Conservation (phyloP, 1,140 invertebrate species). For the Leucophenga varia region DNA sequence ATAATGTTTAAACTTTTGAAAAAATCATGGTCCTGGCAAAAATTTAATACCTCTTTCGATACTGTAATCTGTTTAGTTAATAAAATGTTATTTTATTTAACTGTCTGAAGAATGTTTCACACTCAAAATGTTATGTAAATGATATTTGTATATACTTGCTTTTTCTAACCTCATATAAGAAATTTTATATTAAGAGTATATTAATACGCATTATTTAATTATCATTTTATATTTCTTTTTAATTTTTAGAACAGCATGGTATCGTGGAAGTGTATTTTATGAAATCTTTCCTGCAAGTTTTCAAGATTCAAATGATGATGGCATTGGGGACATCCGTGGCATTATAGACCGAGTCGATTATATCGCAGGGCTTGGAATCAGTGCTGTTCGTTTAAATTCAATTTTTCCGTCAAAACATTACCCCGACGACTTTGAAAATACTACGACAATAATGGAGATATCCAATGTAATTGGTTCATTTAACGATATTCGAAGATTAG, state of each 20-base stretch:
- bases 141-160: no score
- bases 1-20: no score
- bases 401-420: constrained; percentile 67
- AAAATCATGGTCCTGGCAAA: no score
- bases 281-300: constrained; percentile 82
- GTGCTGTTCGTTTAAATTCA: constrained; percentile 71
- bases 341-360: constrained; percentile 69
- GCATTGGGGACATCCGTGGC: constrained; percentile 73
- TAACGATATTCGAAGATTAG: constrained; percentile 66
- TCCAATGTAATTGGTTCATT: constrained; percentile 66
- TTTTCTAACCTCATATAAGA: no score
- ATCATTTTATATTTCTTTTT: no score
- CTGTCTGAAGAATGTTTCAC: no score
- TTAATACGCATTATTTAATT: no score
- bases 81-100: no score
- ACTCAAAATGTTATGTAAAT: no score
- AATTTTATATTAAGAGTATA: no score
- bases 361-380: constrained; percentile 66
- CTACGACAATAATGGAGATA: constrained; percentile 64
- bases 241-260: constrained; percentile 65
- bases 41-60: no score
- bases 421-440: constrained; percentile 68
- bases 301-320: constrained; percentile 74
- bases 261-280: constrained; percentile 78
- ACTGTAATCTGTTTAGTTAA: no score